Base-by-base conservation (phyloP, 1,140 invertebrate genomes). In the Amphibalanus amphitrite region DNA sequence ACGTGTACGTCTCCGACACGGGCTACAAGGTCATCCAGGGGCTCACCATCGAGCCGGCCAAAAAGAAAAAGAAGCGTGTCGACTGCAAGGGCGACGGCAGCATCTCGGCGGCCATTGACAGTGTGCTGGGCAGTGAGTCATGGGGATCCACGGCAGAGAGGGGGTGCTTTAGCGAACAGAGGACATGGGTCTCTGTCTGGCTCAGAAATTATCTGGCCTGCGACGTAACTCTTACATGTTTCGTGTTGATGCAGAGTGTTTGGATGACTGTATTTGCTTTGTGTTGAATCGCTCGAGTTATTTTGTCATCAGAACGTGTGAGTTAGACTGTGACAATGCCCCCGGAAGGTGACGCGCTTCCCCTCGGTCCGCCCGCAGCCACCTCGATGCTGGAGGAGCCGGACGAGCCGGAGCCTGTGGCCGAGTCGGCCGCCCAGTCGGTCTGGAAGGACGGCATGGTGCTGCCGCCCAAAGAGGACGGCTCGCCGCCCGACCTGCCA, bases 381-480 rank as follows among this genome's bases (percentile, higher is more conserved):
- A 13, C 47, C 13, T 6, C 47, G 47, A 59, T 59, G n/a, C n/a
- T n/a, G 13, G 47, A 59, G 6, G 47, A 59, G 17, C 1, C 47
- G 10, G 47, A 59, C 10, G 47, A 59, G 47, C 13, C 47, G 13
- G 47, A 59, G 23, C n/a, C 23, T n/a, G 23, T 26, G 17, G 65
- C 65, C 26, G 65, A 26, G 26, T 3, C 65, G 15, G 26, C 28
- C 10, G 65, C n/a, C 8, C 26, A 10, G n/a, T 26, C 65, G 20
- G n/a, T 29, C 28, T 72, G 23, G 72, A 71, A 91, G 78, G 90
- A 93, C 76, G 90, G 90, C 0, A 91, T 90, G 83, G 82, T 89
- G 8, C 89, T 90, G 86, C 84, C 84, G 38, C 84, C 87, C 4
- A 84, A 86, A 15, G 85, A 86, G 67, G 89, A 91, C 77, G 89